Evolutionary conservation across 1,140 invertebrate genomes (phyloP), one percentile per base, ranked within the genome.

Genomic region (Drosophila fuyamai): DNA sequence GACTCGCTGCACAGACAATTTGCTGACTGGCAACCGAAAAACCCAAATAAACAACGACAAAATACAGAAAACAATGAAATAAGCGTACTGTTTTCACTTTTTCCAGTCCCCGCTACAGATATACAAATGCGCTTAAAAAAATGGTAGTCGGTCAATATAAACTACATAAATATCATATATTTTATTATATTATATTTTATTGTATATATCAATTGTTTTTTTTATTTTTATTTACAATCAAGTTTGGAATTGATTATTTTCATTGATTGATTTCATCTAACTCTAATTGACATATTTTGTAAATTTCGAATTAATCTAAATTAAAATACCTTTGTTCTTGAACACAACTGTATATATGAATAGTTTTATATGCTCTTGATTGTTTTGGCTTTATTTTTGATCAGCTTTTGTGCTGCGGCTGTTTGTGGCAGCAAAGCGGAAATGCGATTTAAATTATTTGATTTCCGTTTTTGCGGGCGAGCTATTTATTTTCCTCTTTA

Each of bases 361-460:
- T 65, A 65, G 32, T 67, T 65, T 50, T 23, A 43, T 43, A 29
- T 58, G 44, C 32, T 47, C 29, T 47, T 50, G 44, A 55, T 54
- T 77, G 79, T 65, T 66, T 48, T 60, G 47, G 41, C 74, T 81
- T 76, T 84, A 65, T 57, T 84, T 80, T 77, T 84, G 57, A 79
- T 79, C 79, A 75, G 76, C 71, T 78, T 75, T 75, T 57, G 59
- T 48, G n/a, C 62, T 67, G 47, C 54, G 53, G 40, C 57, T 86
- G 65, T 81, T 81, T 82, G 84, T 65, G 58, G 76, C 81, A 72
- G 58, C 81, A 73, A 89, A 89, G 62, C 80, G 85, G 85, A 89
- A 90, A 90, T 90, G 81, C 79, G 85, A 90, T 90, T 90, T 90
- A 85, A 90, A 90, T 90, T 90, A 90, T 79, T 85, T 79, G 81